Conservation (phyloP, 2,888 invertebrate genomes). For the Yponomeuta sedellus region DNA sequence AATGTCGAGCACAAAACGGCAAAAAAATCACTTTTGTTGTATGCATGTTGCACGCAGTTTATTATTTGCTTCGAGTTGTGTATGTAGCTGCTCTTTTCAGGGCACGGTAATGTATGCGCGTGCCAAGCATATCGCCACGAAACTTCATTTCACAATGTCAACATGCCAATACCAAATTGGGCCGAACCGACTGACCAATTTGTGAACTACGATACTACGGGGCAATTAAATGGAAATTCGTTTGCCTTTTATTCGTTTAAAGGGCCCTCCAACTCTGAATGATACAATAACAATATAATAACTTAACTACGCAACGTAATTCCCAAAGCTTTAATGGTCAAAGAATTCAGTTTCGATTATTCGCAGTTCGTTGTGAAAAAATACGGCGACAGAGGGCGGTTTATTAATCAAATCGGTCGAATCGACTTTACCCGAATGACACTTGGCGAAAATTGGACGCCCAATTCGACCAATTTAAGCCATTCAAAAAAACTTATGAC, state of each 20-base stretch:
- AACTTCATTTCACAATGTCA: slow-evolving; percentile 29
- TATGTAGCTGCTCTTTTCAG: not conserved
- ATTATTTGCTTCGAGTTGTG: too few species aligned
- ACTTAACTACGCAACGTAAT: slow-evolving; percentile 56
- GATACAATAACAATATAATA: slow-evolving; percentile 56
- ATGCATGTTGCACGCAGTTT: too few species aligned
- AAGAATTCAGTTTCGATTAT: slow-evolving; percentile 52
- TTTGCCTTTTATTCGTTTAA: slow-evolving; percentile 32
- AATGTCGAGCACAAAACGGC: too few species aligned
- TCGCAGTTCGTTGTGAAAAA: slow-evolving; percentile 30
- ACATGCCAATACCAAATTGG: slow-evolving; percentile 28
- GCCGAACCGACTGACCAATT: slow-evolving; percentile 30
- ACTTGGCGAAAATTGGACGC: not conserved
- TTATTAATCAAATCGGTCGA: slow-evolving; percentile 22
- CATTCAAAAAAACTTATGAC: not conserved
- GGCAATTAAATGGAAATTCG: slow-evolving; percentile 37
- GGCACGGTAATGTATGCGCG: slow-evolving; percentile 19
- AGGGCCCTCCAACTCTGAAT: slow-evolving; percentile 33
- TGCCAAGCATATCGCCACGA: slow-evolving; percentile 29
- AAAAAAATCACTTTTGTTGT: too few species aligned
- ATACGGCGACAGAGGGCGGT: slow-evolving; percentile 18
- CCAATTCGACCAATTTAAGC: not conserved
- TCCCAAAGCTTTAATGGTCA: slow-evolving; percentile 41
- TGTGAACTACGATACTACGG: slow-evolving; percentile 33
- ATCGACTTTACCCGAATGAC: not conserved